Conservation (phyloP, 2,113 vertebrate species). For the Haemorhous mexicanus region DNA sequence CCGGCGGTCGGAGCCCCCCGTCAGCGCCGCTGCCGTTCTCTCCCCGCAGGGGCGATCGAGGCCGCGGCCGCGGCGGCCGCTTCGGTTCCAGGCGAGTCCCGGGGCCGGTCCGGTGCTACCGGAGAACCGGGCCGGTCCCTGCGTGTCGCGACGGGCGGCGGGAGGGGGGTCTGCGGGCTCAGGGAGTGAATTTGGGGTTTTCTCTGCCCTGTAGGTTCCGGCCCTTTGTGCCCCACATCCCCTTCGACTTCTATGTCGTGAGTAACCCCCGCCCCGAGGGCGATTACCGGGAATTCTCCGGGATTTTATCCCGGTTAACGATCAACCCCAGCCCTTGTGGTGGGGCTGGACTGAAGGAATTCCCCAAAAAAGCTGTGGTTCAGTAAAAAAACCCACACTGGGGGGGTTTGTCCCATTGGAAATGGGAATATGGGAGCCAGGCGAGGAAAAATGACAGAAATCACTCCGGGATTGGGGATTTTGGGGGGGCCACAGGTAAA, state of each 20-base stretch:
- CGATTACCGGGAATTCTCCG: not conserved
- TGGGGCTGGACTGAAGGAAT: rapidly evolving
- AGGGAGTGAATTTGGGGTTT: not conserved
- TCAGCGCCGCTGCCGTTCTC: not conserved
- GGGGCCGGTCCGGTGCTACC: too few relatives aligned
- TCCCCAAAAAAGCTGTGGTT: not conserved
- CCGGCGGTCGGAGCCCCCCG: too few relatives aligned
- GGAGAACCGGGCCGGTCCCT: not conserved
- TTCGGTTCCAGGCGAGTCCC: slow-evolving; percentile 14
- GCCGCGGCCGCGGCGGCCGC: slow-evolving; percentile 32
- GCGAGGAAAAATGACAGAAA: rapidly evolving
- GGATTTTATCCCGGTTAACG: not conserved
- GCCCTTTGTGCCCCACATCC: slow-evolving; percentile 96
- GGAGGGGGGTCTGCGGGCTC: rapidly evolving
- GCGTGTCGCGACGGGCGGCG: not conserved
- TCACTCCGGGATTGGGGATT: not conserved
- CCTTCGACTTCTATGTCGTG: slow-evolving; percentile 96
- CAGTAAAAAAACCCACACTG: not conserved
- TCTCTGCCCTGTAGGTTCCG: slow-evolving; percentile 80
- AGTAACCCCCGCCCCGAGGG: not conserved
- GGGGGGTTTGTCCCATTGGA: not conserved
- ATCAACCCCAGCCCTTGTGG: rapidly evolving
- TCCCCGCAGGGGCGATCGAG: slow-evolving; percentile 18
- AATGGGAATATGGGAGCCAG: rapidly evolving
- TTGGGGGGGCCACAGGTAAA: not conserved